Evolutionary conservation across 2,797 vertebrate genomes (phyloP).

Genomic region (Rhynchotus rufescens): DNA sequence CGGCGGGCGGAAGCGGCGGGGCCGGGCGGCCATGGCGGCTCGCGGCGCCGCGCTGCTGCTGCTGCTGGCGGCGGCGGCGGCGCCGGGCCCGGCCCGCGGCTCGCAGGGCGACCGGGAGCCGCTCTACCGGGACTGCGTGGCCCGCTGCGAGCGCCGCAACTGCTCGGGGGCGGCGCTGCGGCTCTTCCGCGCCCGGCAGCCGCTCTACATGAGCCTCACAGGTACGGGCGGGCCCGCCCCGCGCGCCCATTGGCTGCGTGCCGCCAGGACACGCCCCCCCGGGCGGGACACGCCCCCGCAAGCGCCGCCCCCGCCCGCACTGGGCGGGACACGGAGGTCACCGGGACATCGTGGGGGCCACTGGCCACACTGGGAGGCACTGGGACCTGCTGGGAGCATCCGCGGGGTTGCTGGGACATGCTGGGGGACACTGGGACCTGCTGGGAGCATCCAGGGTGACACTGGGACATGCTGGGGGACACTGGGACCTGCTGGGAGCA

Average conservation of each 20-base stretch:
- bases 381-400: too few relatives aligned
- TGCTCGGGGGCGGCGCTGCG: slow-evolving; percentile 89
- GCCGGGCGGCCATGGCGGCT: slow-evolving; percentile 70
- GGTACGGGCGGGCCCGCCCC: slow-evolving; percentile 78
- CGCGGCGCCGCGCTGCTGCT: slow-evolving; percentile 68
- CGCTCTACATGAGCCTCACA: slow-evolving; percentile 94
- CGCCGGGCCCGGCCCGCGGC: slow-evolving; percentile 67
- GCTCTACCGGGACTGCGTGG: slow-evolving; percentile 92
- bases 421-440: too few relatives aligned
- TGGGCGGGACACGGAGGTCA: not conserved
- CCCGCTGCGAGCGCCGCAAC: slow-evolving; percentile 89
- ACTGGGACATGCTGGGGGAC: too few relatives aligned
- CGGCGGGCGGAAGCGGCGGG: slow-evolving; percentile 57
- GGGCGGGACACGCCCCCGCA: too few relatives aligned
- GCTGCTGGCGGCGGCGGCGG: slow-evolving; percentile 70
- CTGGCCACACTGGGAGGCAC: too few relatives aligned
- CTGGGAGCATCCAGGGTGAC: too few relatives aligned
- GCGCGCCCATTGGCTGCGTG: not conserved
- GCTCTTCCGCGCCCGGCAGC: slow-evolving; percentile 90
- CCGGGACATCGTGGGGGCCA: too few relatives aligned
- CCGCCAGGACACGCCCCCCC: not conserved
- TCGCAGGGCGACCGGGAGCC: slow-evolving; percentile 96
- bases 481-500: too few relatives aligned
- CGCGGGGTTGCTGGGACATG: too few relatives aligned
- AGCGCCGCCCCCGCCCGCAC: not conserved